These are phyloP conservation scores for Corythoichthys haematopterus DNA, from an alignment of 2,113 vertebrate species.

Conservation along the genomic window DNA sequence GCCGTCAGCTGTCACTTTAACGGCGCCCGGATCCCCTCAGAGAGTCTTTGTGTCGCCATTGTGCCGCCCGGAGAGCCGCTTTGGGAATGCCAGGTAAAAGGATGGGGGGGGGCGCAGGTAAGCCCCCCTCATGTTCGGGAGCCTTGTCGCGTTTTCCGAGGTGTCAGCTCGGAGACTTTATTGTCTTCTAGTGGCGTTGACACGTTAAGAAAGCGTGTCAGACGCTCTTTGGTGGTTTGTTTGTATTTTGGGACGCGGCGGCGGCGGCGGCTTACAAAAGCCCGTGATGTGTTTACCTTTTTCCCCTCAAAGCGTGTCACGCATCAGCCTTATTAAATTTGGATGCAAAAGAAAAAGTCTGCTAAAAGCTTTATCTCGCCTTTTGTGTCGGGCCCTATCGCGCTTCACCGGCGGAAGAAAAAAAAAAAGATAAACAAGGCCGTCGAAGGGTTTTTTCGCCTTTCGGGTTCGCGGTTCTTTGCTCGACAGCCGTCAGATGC, in stretches of 20 bases:
- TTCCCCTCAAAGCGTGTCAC: slow-evolving; percentile 47
- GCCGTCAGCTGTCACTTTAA: slow-evolving; percentile 69
- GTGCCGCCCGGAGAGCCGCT: slow-evolving; percentile 50
- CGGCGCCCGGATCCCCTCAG: slow-evolving; percentile 63
- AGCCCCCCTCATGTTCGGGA: slow-evolving; percentile 41
- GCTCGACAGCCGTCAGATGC: neutral
- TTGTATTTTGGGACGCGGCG: slow-evolving; percentile 14
- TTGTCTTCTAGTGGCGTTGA: slow-evolving; percentile 65
- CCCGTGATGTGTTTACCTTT: slow-evolving; percentile 67
- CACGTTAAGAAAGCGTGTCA: slow-evolving; percentile 68
- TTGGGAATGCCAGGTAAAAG: slow-evolving; percentile 66
- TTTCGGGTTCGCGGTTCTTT: slow-evolving; percentile 16
- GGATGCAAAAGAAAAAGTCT: slow-evolving; percentile 57
- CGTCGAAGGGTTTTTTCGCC: slow-evolving; percentile 39
- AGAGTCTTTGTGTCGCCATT: slow-evolving; percentile 65
- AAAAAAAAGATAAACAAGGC: slow-evolving; percentile 64
- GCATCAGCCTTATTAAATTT: slow-evolving; percentile 74
- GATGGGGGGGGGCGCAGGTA: slow-evolving; percentile 60
- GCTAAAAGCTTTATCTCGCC: slow-evolving; percentile 67
- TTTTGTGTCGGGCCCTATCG: slow-evolving; percentile 60
- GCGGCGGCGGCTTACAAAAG: slow-evolving; percentile 67
- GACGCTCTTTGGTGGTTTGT: slow-evolving; percentile 43
- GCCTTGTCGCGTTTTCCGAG: slow-evolving; percentile 50
- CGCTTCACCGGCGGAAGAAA: slow-evolving; percentile 47
- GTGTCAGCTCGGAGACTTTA: slow-evolving; percentile 51